Evolutionary conservation across 2,113 vertebrate genomes (phyloP).

Genomic region (Bos javanicus): DNA sequence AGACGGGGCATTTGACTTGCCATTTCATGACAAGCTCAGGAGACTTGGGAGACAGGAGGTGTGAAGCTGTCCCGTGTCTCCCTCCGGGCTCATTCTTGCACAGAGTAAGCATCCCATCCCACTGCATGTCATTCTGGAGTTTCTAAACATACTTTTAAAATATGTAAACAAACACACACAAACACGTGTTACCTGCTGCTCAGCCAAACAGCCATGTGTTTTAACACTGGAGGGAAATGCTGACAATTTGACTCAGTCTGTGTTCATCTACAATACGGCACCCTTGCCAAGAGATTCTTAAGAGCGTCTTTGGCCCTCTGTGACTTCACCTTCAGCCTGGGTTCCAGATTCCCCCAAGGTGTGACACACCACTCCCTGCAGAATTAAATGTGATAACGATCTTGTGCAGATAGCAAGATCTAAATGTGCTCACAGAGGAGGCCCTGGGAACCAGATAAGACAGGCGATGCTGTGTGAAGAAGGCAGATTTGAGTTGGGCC

Average conservation of each 20-base stretch:
- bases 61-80: fast-evolving
- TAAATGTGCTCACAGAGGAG: background rate
- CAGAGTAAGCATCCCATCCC: background rate
- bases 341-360: background rate
- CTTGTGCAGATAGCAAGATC: background rate
- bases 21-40: fast-evolving
- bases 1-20: fast-evolving
- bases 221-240: background rate
- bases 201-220: background rate
- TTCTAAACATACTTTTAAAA: background rate
- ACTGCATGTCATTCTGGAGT: background rate
- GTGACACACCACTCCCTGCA: fast-evolving
- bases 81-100: background rate
- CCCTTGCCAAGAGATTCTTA: background rate
- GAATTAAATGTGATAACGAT: fast-evolving
- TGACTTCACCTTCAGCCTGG: background rate
- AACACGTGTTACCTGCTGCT: background rate
- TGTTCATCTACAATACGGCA: background rate
- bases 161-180: background rate
- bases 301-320: fast-evolving
- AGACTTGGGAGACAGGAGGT: background rate
- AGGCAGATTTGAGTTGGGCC: background rate
- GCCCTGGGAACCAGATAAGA: background rate
- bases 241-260: background rate
- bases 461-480: background rate